Conservation (phyloP, 1,140 invertebrate genomes). For the Teleogryllus occipitalis region DNA sequence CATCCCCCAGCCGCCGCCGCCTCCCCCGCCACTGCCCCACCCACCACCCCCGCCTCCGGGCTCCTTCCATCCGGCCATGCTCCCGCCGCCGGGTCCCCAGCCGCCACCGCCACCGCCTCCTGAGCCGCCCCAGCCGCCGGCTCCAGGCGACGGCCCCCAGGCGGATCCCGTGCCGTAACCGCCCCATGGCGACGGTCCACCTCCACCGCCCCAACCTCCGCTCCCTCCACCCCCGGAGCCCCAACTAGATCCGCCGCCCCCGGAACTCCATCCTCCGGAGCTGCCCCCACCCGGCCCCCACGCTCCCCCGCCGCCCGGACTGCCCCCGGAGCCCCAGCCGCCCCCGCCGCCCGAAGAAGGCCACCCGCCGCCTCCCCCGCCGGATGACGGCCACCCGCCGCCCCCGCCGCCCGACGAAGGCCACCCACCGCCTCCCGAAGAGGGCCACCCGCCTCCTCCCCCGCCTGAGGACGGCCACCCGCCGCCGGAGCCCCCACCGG, state of each 20-base stretch:
- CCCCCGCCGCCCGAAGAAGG: no score
- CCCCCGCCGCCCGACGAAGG: not conserved
- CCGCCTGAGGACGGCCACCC: not conserved
- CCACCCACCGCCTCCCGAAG: no score
- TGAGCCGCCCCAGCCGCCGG: no score
- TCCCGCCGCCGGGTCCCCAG: not conserved
- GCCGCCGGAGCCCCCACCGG: not conserved
- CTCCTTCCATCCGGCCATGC: no score
- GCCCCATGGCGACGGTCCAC: no score
- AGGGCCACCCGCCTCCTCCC: not conserved
- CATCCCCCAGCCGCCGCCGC: not conserved
- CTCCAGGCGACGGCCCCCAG: no score
- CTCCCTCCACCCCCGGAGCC: not conserved
- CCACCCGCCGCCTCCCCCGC: not conserved
- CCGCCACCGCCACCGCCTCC: no score
- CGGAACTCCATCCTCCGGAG: not conserved
- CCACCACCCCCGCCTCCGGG: no score
- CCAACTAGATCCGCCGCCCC: not conserved
- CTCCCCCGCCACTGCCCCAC: no score
- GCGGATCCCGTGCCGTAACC: no score
- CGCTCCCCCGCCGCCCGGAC: no score
- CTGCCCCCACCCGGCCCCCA: not conserved
- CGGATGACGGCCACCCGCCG: not conserved
- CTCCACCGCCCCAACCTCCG: not conserved
- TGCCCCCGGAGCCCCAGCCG: not conserved